Evolutionary conservation across 2,113 vertebrate genomes (phyloP).

Genomic region (Phrynosoma blainvillii): DNA sequence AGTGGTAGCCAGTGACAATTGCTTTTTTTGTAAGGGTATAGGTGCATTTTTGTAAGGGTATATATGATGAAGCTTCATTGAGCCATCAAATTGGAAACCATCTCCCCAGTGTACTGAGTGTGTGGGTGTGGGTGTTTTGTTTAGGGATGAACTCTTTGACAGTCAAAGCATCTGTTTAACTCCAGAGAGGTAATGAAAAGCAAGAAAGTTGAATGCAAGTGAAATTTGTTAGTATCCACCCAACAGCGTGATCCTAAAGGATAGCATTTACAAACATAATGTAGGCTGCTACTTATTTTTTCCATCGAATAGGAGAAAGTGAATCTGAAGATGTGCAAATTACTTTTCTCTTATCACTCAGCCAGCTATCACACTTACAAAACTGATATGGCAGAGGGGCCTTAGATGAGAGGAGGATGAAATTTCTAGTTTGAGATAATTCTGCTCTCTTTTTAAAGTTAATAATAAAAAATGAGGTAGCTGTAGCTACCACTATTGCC

Average conservation of each 20-base stretch:
- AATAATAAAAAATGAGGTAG: too few relatives aligned
- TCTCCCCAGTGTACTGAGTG: background rate
- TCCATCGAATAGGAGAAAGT: too few relatives aligned
- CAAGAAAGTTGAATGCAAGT: background rate
- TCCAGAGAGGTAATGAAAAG: background rate
- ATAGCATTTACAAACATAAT: background rate
- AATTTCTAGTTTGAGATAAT: background rate
- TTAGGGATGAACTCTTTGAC: background rate
- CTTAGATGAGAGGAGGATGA: background rate
- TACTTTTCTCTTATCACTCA: constrained; percentile 5
- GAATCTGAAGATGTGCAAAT: background rate
- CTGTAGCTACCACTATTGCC: too few relatives aligned
- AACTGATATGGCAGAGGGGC: background rate
- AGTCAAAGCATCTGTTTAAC: background rate
- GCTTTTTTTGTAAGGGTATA: too few relatives aligned
- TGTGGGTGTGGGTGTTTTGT: background rate
- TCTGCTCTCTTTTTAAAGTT: fast-evolving
- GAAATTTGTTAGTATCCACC: background rate
- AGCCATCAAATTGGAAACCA: background rate
- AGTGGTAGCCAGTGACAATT: background rate
- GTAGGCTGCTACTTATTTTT: too few relatives aligned
- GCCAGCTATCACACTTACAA: background rate
- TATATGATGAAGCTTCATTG: background rate
- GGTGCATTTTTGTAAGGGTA: too few relatives aligned
- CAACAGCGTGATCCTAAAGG: constrained; percentile 27